Conservation (phyloP, 2,888 invertebrate genomes). For the Lacanobia oleracea region DNA sequence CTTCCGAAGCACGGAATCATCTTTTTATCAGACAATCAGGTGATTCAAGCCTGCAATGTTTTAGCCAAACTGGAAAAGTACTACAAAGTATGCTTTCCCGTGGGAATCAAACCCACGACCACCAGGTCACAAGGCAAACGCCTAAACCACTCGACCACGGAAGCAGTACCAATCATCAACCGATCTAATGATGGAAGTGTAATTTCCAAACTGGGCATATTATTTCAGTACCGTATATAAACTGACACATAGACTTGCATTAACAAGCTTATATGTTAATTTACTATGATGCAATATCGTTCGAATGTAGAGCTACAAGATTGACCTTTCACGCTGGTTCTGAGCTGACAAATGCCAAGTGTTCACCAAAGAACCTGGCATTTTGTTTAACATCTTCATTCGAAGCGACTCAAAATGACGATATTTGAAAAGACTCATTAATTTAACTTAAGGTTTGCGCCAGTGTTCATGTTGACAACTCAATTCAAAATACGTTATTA, state of each 20-base stretch:
- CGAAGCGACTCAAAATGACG: slow-evolving; percentile 23
- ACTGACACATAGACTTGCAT: neutral
- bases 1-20: too few relatives aligned
- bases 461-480: slow-evolving; percentile 30
- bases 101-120: too few relatives aligned
- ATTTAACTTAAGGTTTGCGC: slow-evolving; percentile 33
- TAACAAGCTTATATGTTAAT: slow-evolving; percentile 21
- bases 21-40: too few relatives aligned
- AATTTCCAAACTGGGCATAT: neutral
- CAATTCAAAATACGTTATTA: slow-evolving; percentile 41
- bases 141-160: too few relatives aligned
- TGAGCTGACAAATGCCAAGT: slow-evolving; percentile 44
- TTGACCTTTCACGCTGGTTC: slow-evolving; percentile 49
- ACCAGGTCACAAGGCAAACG: too few relatives aligned
- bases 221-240: neutral
- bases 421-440: slow-evolving; percentile 47
- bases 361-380: slow-evolving; percentile 38
- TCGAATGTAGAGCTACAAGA: slow-evolving; percentile 28
- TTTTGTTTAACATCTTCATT: slow-evolving; percentile 60
- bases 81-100: too few relatives aligned
- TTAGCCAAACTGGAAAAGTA: too few relatives aligned
- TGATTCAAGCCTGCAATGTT: too few relatives aligned
- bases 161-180: neutral
- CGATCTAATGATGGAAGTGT: neutral
- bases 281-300: slow-evolving; percentile 14